Conservation (phyloP, 2,797 vertebrate species). For the Syngnathus acus region DNA sequence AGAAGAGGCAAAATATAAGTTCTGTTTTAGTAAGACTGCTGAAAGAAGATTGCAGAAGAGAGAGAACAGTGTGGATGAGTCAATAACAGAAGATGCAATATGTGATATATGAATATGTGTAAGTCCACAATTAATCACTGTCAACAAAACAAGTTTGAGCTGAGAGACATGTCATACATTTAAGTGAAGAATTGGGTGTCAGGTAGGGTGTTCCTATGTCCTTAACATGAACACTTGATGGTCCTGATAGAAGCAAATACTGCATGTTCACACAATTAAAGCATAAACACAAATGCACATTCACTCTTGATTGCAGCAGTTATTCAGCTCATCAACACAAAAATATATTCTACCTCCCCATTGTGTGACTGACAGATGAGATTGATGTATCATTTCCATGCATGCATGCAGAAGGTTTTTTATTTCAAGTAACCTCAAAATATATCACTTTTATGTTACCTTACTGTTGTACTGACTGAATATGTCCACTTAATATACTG, state of each 20-base stretch:
- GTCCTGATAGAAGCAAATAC: background rate
- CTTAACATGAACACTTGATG: background rate
- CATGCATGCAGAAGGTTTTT: conserved; percentile 7
- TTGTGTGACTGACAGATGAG: conserved; percentile 47
- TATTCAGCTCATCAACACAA: conserved; percentile 44
- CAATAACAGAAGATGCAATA: too few species aligned
- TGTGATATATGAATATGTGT: background rate
- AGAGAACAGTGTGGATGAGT: too few species aligned
- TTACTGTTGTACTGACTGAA: too few species aligned
- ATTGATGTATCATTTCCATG: conserved; percentile 34
- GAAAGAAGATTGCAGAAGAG: background rate
- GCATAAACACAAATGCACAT: conserved; percentile 10
- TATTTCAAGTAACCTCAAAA: too few species aligned
- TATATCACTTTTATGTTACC: too few species aligned
- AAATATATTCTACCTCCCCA: conserved; percentile 37
- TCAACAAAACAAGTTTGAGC: background rate
- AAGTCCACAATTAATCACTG: background rate
- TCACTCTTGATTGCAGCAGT: conserved; percentile 43
- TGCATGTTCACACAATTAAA: background rate
- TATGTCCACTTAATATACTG: too few species aligned
- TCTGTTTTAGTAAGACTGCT: background rate
- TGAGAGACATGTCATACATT: background rate
- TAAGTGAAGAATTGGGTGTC: too few species aligned
- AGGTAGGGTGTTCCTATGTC: too few species aligned
- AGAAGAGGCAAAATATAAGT: background rate